Percentiles rank a stretch among this genome's conserved stretches.
These are phyloP conservation scores for Drosophila lacicola DNA, from an alignment of 2,888 invertebrate genomes.

Conservation along the genomic window DNA sequence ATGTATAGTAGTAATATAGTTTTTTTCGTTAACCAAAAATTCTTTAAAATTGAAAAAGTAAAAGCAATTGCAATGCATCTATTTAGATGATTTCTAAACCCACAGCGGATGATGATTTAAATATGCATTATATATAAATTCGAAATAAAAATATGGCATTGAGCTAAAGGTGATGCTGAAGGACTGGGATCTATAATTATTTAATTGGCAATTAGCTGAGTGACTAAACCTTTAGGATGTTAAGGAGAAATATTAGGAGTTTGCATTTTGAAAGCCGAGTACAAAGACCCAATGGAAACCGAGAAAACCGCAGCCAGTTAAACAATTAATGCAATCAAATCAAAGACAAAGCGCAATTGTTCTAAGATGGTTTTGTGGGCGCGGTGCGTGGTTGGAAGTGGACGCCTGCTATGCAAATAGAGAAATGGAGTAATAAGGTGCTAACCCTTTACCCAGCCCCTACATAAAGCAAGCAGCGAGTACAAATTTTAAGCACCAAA, in stretches of 20 bases:
- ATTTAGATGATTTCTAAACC: too few species aligned
- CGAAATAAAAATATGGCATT: too few species aligned
- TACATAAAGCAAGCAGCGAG: conserved; percentile 33
- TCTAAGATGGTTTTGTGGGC: conserved; percentile 42
- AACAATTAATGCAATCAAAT: conserved; percentile 65
- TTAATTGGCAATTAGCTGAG: background rate
- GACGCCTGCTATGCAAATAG: conserved; percentile 11
- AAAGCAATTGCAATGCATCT: too few species aligned
- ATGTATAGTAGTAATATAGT: too few species aligned
- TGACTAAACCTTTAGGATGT: background rate
- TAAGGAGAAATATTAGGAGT: conserved; percentile 18
- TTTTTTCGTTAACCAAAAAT: too few species aligned
- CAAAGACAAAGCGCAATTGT: conserved; percentile 56
- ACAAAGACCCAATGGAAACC: background rate
- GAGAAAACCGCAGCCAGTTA: conserved; percentile 42
- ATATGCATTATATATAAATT: too few species aligned
- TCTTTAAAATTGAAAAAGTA: too few species aligned
- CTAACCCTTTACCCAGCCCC: conserved; percentile 42
- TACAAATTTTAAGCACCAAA: conserved; percentile 60
- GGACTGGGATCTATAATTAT: background rate
- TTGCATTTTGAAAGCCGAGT: conserved; percentile 2
- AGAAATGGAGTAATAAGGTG: background rate
- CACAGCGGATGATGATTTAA: too few species aligned
- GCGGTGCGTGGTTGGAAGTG: background rate
- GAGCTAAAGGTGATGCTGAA: too few species aligned